Conservation (phyloP, 1,140 invertebrate species). For the Aphelenchoides avenae region DNA sequence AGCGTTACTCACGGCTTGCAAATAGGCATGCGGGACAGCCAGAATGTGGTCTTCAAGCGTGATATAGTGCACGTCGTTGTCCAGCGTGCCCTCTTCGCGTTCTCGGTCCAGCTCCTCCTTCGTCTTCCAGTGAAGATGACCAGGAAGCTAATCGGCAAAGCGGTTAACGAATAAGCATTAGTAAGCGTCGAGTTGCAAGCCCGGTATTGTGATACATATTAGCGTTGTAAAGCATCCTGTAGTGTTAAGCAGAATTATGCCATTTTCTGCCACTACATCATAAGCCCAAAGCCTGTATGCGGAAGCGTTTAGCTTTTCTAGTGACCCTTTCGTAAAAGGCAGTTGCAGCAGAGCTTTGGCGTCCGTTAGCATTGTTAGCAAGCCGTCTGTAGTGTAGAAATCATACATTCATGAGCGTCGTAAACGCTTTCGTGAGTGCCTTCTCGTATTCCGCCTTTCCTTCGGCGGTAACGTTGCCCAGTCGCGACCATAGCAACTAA, state of each 20-base stretch:
- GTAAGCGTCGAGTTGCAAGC: background rate
- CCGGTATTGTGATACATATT: no score
- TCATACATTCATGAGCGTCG: slow-evolving; percentile 72
- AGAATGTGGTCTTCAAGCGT: slow-evolving; percentile 50
- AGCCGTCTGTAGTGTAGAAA: no score
- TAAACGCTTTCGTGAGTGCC: slow-evolving; percentile 82
- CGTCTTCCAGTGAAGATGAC: slow-evolving; percentile 30
- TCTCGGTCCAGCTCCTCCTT: slow-evolving; percentile 44
- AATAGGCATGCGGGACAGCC: slow-evolving; percentile 38
- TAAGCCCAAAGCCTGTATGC: no score
- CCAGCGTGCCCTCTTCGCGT: slow-evolving; percentile 6
- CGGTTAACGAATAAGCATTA: slow-evolving; percentile 19
- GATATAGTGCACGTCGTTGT: slow-evolving; percentile 32
- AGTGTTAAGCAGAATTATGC: no score
- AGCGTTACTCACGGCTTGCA: slow-evolving; percentile 43
- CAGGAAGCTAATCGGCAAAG: slow-evolving; percentile 24
- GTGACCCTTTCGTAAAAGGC: no score
- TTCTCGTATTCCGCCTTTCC: slow-evolving; percentile 89
- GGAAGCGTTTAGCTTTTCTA: no score
- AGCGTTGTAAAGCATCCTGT: no score
- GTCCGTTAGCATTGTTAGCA: no score
- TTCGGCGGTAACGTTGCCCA: slow-evolving; percentile 73
- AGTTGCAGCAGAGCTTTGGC: no score
- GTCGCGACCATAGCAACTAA: slow-evolving; percentile 71
- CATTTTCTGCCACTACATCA: no score